Evolutionary conservation across 2,888 invertebrate genomes (phyloP).

Genomic region (Acrocera orbiculus): DNA sequence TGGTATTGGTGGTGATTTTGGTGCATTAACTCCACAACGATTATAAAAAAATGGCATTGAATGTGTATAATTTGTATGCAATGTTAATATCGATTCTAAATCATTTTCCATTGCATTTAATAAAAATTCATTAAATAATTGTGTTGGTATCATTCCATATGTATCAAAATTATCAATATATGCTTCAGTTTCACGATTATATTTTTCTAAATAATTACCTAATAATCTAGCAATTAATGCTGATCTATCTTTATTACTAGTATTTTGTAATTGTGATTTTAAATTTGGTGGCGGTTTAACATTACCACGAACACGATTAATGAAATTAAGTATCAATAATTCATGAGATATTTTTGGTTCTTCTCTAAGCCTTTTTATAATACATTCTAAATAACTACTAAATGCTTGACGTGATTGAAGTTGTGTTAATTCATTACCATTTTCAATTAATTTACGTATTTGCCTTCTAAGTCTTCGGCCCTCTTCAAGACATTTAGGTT

Average conservation of each 20-base stretch:
- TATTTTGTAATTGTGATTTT: not conserved
- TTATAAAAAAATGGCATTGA: constrained; percentile 29
- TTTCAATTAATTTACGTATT: constrained; percentile 36
- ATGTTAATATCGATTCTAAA: constrained; percentile 25
- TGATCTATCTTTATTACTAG: constrained; percentile 56
- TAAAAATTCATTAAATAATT: constrained; percentile 42
- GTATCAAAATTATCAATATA: constrained; percentile 53
- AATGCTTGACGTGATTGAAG: constrained; percentile 58
- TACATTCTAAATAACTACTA: constrained; percentile 55
- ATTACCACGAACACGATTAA: constrained; percentile 52
- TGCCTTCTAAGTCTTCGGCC: constrained; percentile 23
- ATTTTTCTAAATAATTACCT: constrained; percentile 67
- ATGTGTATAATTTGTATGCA: constrained; percentile 29
- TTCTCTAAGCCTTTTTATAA: constrained; percentile 46
- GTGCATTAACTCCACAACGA: constrained; percentile 24
- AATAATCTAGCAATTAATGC: constrained; percentile 70
- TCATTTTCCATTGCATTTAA: constrained; percentile 34
- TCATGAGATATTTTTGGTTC: constrained; percentile 28
- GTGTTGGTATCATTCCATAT: constrained; percentile 34
- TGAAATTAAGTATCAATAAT: constrained; percentile 54
- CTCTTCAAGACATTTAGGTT: constrained; percentile 27
- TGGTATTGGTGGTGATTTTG: constrained; percentile 29
- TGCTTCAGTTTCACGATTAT: constrained; percentile 65
- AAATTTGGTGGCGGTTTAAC: constrained; percentile 46
- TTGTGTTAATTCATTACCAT: constrained; percentile 44